These are phyloP conservation scores for Chiloscyllium plagiosum DNA, from an alignment of 2,113 vertebrate genomes.

Conservation along the genomic window DNA sequence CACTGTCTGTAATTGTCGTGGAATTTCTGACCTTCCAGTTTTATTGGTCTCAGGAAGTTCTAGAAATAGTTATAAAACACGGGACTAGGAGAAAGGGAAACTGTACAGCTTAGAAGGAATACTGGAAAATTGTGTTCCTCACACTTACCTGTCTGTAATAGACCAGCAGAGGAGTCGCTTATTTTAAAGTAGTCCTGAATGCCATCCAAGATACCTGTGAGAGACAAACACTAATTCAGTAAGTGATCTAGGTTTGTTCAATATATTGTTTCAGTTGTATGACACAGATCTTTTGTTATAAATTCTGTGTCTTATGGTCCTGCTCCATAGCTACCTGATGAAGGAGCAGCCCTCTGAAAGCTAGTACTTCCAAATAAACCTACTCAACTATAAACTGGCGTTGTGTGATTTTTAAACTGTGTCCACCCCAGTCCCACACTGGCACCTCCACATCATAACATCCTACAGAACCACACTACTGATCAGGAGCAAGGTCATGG, in stretches of 20 bases:
- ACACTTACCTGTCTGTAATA: constrained; percentile 24
- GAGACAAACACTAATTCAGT: neutral
- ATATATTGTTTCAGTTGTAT: no score
- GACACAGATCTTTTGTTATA: no score
- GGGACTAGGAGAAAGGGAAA: neutral
- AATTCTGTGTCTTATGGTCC: no score
- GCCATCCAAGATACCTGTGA: neutral
- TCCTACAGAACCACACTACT: neutral
- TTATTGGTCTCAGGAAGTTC: neutral
- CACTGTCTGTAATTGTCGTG: neutral
- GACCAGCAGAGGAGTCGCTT: neutral
- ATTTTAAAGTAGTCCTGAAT: neutral
- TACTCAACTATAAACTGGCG: no score
- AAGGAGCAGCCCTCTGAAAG: no score
- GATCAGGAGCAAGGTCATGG: neutral
- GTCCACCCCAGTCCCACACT: no score
- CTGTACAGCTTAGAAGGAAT: neutral
- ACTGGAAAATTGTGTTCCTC: neutral
- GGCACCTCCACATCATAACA: neutral
- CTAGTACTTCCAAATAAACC: no score
- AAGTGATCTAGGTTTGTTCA: neutral
- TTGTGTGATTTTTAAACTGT: no score
- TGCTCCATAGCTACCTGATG: no score
- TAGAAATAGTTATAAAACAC: neutral
- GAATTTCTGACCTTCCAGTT: neutral